These are phyloP conservation scores for Marisa cornuarietis DNA, from an alignment of 1,140 invertebrate genomes.

Conservation along the genomic window DNA sequence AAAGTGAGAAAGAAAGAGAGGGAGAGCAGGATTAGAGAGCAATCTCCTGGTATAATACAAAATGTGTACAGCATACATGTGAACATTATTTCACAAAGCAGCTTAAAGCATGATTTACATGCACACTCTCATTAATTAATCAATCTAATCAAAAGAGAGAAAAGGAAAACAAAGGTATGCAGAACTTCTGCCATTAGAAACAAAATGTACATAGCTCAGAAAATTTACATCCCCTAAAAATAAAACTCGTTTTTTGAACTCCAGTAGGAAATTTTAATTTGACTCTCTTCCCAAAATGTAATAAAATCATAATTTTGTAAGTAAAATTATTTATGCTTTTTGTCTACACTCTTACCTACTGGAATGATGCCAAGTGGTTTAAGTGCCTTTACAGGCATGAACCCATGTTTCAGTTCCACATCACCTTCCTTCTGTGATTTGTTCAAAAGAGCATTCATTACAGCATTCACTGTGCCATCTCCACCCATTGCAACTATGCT, in stretches of 20 bases:
- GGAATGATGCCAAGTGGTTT: conserved; percentile 61
- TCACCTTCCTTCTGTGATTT: conserved; percentile 45
- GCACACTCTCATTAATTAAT: not conserved
- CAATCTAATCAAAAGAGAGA: not conserved
- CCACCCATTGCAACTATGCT: conserved; percentile 59
- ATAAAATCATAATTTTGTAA: too few relatives aligned
- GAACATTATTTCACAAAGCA: not conserved
- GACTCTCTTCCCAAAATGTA: too few relatives aligned
- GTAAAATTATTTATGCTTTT: not conserved
- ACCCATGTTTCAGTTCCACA: conserved; percentile 46
- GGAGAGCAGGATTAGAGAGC: not conserved
- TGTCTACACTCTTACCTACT: conserved; percentile 40
- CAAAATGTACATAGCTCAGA: too few relatives aligned
- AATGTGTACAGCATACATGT: too few relatives aligned
- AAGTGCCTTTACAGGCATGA: conserved; percentile 36
- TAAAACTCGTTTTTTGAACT: not conserved
- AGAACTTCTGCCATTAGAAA: not conserved
- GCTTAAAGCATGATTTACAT: not conserved
- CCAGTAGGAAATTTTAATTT: not conserved
- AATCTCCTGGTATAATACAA: too few relatives aligned
- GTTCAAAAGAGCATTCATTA: conserved; percentile 52
- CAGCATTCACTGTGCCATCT: conserved; percentile 59
- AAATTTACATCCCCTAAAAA: not conserved
- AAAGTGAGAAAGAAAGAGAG: conserved; percentile 12
- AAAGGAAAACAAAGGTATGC: not conserved